These are phyloP conservation scores for Deilephila elpenor DNA, from an alignment of 2,888 invertebrate genomes.

Conservation along the genomic window DNA sequence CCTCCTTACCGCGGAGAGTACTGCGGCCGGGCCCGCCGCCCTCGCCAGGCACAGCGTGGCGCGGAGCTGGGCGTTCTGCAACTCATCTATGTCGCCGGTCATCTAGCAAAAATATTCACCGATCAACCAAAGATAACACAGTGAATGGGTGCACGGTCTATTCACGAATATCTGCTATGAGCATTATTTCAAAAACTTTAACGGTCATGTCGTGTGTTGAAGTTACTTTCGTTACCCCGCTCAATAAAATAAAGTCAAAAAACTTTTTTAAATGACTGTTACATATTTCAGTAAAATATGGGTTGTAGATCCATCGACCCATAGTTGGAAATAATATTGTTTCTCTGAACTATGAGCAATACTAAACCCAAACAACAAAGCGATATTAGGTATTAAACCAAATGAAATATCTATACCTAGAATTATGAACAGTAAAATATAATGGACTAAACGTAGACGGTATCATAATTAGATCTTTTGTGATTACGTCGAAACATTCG, in stretches of 20 bases:
- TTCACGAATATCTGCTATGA: no score
- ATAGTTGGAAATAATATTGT: not conserved
- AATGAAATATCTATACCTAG: not conserved
- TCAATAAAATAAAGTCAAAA: no score
- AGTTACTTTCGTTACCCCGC: not conserved
- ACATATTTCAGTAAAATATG: no score
- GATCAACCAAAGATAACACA: not conserved
- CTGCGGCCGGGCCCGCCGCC: constrained; percentile 89
- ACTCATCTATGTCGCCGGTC: constrained; percentile 65
- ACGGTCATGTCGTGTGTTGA: not conserved
- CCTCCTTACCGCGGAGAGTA: constrained; percentile 86
- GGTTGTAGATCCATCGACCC: no score
- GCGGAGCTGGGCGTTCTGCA: constrained; percentile 68
- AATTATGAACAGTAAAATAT: not conserved
- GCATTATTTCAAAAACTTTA: not conserved
- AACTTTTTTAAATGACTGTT: no score
- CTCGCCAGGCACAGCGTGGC: constrained; percentile 88
- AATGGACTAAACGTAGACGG: not conserved
- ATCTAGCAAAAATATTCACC: constrained; percentile 49
- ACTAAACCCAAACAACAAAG: not conserved
- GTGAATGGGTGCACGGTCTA: not conserved
- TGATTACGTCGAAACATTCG: not conserved
- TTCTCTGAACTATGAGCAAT: not conserved
- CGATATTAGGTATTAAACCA: no score
- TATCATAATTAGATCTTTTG: constrained; percentile 8